Evolutionary conservation across 2,113 vertebrate genomes (phyloP), one percentile per base, ranked within the genome.

Genomic region (Triplophysa siluroides): DNA sequence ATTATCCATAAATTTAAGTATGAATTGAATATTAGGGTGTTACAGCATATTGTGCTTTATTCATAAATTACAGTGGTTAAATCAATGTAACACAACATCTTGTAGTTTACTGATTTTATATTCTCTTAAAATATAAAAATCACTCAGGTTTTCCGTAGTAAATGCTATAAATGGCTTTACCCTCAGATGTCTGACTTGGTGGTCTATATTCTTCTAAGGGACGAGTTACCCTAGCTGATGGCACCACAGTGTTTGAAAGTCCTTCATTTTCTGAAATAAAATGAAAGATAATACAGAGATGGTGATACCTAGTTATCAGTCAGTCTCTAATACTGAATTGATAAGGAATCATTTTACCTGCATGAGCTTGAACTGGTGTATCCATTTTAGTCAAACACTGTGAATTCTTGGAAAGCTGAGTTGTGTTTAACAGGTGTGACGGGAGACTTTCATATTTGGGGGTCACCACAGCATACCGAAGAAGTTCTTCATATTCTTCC

Each of bases 401-500:
- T 77, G 54, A 80, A 79, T 75, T 84, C 79, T 78, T 85, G 78
- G 82, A 83, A 47, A 74, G 72, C 69, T 91, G 89, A 24, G 85
- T 88, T 76, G 83, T 83, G 76, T 80, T 76, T 64, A 88, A 88
- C 60, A 85, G 85, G 0, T 88, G 86, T 68, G 87, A 86, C 0
- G 74, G 85, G 78, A 83, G 18, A 78, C 47, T n/a, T 26, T 95
- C 93, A 88, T 92, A 85, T 76, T 92, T 96, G 0, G 93, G 94
- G 75, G 94, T 92, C 86, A 96, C 93, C 78, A 95, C 79, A 85
- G 95, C 89, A 21, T 93, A 95, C 76, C 76, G 91, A 79, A 97
- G 93, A 74, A 96, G 90, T 78, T 98, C 95, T 90, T 98, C 96
- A 88, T 96, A 98, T 79, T 97, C 96, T 85, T 96, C 95, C 96